A percentile compares a stretch with the other conserved stretches of the same genome.
Conservation (phyloP, 2,797 vertebrate genomes). For the Anisognathus igniventris region DNA sequence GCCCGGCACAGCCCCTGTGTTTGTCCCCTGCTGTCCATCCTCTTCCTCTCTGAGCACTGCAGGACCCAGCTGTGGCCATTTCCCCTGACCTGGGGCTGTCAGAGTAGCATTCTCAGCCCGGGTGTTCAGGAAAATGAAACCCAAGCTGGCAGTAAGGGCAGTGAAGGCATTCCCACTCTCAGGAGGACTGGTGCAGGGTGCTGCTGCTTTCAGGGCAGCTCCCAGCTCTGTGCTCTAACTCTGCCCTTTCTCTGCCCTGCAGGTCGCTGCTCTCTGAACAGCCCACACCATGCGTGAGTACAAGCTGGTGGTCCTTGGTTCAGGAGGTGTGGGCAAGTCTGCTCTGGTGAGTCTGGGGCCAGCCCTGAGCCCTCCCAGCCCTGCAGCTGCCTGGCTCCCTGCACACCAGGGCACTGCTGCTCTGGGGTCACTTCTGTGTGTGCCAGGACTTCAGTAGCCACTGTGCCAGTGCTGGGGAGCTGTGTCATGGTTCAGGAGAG, state of each 20-base stretch:
- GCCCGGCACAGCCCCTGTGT: neutral
- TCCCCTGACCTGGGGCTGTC: fast-evolving
- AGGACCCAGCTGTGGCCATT: neutral
- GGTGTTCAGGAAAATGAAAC: neutral
- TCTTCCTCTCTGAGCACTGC: neutral
- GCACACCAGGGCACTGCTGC: fast-evolving
- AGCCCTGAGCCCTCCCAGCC: neutral
- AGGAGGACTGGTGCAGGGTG: fast-evolving
- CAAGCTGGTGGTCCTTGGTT: conserved; percentile 99
- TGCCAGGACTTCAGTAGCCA: fast-evolving
- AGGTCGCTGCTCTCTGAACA: conserved; percentile 83
- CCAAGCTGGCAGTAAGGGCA: neutral
- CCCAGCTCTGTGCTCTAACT: neutral
- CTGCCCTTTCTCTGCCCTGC: conserved; percentile 34
- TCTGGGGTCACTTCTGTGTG: fast-evolving
- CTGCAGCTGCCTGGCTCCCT: fast-evolving
- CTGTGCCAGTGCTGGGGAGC: neutral
- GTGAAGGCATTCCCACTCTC: neutral
- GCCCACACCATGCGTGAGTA: conserved; percentile 97
- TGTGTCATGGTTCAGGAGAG: neutral
- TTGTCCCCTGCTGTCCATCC: neutral
- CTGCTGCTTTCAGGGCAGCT: neutral
- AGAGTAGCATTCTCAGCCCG: fast-evolving
- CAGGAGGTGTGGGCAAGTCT: conserved; percentile 98
- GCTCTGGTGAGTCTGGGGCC: conserved; percentile 88